Conservation (phyloP, 2,888 invertebrate genomes). For the Tachystola acroxantha region DNA sequence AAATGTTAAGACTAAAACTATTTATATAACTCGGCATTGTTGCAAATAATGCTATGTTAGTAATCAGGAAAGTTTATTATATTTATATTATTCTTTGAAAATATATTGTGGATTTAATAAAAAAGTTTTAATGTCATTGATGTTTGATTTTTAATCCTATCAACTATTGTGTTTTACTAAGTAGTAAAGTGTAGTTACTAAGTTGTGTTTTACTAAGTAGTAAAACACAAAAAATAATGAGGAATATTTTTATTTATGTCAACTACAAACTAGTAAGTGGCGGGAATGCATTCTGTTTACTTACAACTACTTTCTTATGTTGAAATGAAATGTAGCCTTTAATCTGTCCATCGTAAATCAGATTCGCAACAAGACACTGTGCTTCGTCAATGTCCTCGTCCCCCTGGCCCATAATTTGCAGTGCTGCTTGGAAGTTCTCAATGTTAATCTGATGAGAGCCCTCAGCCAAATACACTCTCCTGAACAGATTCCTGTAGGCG, state of each 20-base stretch:
- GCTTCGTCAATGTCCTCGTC: constrained; percentile 96
- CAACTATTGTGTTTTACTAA: no score
- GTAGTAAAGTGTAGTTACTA: no score
- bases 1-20: constrained; percentile 39
- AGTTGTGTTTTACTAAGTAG: no score
- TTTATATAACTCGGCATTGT: constrained; percentile 43
- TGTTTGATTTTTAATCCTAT: constrained; percentile 33
- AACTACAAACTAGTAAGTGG: constrained; percentile 80
- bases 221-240: no score
- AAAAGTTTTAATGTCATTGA: constrained; percentile 60
- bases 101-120: constrained; percentile 76
- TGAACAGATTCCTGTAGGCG: constrained; percentile 96
- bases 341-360: constrained; percentile 97
- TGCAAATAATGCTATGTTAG: constrained; percentile 54
- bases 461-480: constrained; percentile 88
- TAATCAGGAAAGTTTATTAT: constrained; percentile 66
- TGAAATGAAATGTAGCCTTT: constrained; percentile 99
- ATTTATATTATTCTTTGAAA: constrained; percentile 76
- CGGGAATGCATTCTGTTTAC: constrained; percentile 98
- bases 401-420: constrained; percentile 88
- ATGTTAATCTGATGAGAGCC: constrained; percentile 94
- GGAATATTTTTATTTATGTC: no score
- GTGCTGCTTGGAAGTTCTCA: constrained; percentile 87
- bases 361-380: constrained; percentile 96
- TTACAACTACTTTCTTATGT: constrained; percentile 97